These are phyloP conservation scores for Tribolium freemani DNA, from an alignment of 2,888 invertebrate genomes.

Conservation along the genomic window DNA sequence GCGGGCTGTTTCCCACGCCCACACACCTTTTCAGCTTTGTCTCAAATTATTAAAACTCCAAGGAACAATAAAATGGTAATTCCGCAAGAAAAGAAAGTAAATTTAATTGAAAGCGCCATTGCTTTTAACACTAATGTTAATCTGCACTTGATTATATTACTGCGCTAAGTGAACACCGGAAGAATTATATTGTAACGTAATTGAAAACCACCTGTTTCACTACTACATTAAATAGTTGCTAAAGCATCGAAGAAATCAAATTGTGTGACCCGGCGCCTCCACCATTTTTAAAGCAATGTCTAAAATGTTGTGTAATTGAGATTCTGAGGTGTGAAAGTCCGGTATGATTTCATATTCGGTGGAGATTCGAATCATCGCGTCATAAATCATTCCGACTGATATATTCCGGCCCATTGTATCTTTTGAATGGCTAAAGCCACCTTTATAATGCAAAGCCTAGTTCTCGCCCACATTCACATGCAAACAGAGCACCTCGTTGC, in stretches of 20 bases:
- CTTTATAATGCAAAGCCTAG: slow-evolving; percentile 34
- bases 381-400: slow-evolving; percentile 29
- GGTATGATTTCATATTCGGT: background rate
- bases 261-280: background rate
- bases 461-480: slow-evolving; percentile 35
- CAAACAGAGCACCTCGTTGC: slow-evolving; percentile 10
- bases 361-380: slow-evolving; percentile 24
- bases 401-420: slow-evolving; percentile 26
- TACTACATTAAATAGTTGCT: background rate
- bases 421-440: slow-evolving; percentile 29
- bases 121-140: slow-evolving; percentile 21
- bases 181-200: slow-evolving; percentile 19
- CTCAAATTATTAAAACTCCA: background rate
- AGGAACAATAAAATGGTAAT: too few species aligned
- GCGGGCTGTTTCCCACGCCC: background rate
- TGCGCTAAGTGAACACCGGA: background rate
- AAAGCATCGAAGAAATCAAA: background rate
- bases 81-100: background rate
- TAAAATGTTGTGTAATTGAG: too few species aligned
- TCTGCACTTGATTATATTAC: slow-evolving; percentile 12
- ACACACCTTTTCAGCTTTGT: background rate
- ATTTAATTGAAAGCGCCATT: slow-evolving; percentile 4
- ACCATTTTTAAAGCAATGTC: background rate
- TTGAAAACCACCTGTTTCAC: slow-evolving; percentile 19
- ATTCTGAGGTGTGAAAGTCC: too few species aligned